Evolutionary conservation across 2,888 invertebrate species (phyloP).

Genomic region (Coremacera marginata): DNA sequence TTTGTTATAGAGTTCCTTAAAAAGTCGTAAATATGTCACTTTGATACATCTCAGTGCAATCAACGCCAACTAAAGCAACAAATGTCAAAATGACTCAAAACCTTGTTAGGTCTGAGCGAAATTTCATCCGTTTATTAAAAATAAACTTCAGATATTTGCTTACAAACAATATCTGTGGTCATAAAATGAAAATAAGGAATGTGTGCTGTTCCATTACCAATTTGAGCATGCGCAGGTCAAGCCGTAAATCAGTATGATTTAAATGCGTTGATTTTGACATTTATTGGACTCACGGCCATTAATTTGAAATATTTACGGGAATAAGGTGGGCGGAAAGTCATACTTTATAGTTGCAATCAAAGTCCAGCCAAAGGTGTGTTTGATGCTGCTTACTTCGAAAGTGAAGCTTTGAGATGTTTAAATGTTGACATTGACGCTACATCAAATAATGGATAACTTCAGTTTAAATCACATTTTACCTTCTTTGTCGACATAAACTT

Average conservation of each 20-base stretch:
- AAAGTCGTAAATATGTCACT: constrained; percentile 16
- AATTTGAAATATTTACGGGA: constrained; percentile 23
- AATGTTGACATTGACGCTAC: not conserved
- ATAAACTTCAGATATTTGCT: not conserved
- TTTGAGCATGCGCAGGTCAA: not conserved
- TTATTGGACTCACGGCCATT: not conserved
- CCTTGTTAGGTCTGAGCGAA: not conserved
- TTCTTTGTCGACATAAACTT: no score
- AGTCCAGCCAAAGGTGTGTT: not conserved
- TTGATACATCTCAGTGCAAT: not conserved
- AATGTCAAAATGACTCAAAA: constrained; percentile 22
- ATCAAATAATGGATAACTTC: not conserved
- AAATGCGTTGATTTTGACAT: constrained; percentile 9
- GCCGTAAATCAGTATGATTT: constrained; percentile 20
- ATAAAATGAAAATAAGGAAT: not conserved
- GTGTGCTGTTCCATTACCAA: not conserved
- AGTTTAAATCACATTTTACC: no score
- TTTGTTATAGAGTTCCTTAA: constrained; percentile 1
- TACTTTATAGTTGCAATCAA: not conserved
- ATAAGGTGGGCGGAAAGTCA: not conserved
- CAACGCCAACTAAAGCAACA: constrained; percentile 1
- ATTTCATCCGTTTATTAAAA: not conserved
- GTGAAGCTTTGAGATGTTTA: not conserved
- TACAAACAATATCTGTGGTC: not conserved
- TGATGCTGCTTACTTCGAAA: not conserved